These are phyloP conservation scores for Chunga burmeisteri DNA, from an alignment of 2,113 vertebrate species.

Conservation along the genomic window DNA sequence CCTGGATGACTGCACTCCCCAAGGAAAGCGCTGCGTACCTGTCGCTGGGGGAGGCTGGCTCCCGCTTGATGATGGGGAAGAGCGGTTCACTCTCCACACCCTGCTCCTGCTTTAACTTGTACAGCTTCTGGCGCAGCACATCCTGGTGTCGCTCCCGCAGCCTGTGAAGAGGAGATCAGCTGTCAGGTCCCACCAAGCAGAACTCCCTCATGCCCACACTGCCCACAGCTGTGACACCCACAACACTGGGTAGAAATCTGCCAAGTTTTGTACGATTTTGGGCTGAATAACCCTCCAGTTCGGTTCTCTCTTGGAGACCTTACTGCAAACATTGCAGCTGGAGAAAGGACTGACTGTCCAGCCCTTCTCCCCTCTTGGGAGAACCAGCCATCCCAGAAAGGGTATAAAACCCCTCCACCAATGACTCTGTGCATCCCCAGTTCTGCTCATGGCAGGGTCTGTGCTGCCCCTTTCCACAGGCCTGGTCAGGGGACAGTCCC, in stretches of 20 bases:
- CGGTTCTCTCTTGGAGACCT: background rate
- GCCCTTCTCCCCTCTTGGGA: background rate
- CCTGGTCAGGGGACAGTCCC: background rate
- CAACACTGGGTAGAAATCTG: background rate
- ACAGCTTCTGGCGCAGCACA: conserved; percentile 94
- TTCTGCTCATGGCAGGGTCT: rapidly evolving
- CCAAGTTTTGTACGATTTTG: background rate
- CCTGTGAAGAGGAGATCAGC: conserved; percentile 57
- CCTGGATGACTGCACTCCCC: rapidly evolving
- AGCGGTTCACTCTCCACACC: conserved; percentile 93
- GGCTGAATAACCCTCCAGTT: background rate
- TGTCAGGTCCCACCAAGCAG: rapidly evolving
- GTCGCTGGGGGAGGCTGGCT: conserved; percentile 65
- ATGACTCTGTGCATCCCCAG: rapidly evolving
- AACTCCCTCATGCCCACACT: background rate
- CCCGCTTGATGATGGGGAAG: conserved; percentile 91
- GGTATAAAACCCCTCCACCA: background rate
- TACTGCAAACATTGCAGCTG: background rate
- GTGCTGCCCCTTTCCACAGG: background rate
- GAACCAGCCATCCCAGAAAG: background rate
- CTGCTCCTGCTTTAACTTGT: conserved; percentile 97
- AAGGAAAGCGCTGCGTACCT: conserved; percentile 24
- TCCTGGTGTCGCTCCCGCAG: conserved; percentile 95
- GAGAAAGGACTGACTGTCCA: background rate
- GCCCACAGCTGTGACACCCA: background rate